Evolutionary conservation across 2,797 vertebrate genomes (phyloP), one percentile per base, ranked within the genome.

Genomic region (Picus viridis): DNA sequence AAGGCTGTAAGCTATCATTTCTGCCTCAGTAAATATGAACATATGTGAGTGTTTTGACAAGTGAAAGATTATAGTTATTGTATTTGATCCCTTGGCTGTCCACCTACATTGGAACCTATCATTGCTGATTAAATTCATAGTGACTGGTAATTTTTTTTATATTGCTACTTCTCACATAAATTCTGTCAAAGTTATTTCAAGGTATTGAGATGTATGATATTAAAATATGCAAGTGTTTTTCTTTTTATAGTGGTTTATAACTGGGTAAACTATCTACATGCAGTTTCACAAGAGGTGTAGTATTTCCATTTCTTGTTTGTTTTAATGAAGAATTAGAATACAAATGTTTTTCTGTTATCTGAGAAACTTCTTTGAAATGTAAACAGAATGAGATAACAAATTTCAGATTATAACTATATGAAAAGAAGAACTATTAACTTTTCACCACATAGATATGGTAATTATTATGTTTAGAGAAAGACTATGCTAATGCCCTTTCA

Each of bases 21-120:
- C 94, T 94, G 94, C 94, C 93, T 95, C 91, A 95, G 88, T 92
- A 94, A 95, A 96, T 91, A 90, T 1, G 75, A 97, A 87, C 83
- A 91, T 90, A 95, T 84, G 94, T 67, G 89, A 95, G 77, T 89
- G 91, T 97, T 97, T 93, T 96, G 95, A 97, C 92, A 97, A 92
- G 58, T 67, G 62, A 92, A 97, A 93, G 68, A 83, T 79, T 94
- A 77, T 32, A 90, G 94, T 94, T 67, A 92, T 61, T 64, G 34
- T 30, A 59, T 58, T 67, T 92, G 74, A 92, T 94, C 78, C 85
- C 85, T 89, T 78, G 91, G 84, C 63, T 96, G 74, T 91, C 89
- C 85, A 87, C 65, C 45, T 93, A 70, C 49, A 67, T 62, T 92
- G 70, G 75, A 88, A 95, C 36, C 20, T 91, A 80, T 39, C 29